Base-by-base conservation (phyloP, 1,140 invertebrate genomes). In the Vanessa atalanta region DNA sequence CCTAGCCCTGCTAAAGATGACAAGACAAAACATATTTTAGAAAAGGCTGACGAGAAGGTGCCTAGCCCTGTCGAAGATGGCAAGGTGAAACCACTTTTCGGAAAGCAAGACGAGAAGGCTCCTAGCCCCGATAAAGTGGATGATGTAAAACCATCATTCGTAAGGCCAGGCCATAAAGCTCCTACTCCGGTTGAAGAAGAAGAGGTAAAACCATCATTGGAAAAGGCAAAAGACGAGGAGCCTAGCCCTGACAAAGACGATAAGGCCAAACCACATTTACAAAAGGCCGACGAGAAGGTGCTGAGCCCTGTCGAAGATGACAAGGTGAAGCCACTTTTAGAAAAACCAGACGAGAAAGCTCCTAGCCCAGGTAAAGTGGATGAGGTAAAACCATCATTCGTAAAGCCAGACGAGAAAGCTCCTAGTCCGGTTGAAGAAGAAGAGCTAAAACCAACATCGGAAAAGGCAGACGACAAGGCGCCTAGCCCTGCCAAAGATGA, bases 281-380 rank as follows among this genome's bases (percentile, higher is more conserved):
- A 78, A 11, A 75, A 47, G 13, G 12, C 23, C 4, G 37, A n/a
- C 2, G 51, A 65, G 15, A 53, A 65, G 16, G 55, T 13, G 9
- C 50, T 15, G 0, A 77, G 75, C 26, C 79, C 71, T 9, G 12
- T 48, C 3, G 65, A 76, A 48, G 74, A 63, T 20, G 13, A n/a
- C 0, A 13, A 65, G n/a, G 15, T 16, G 16, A 53, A 4, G 6
- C 63, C 47, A 20, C 1, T 47, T 13, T 1, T 23, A 23, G 6
- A 3, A 11, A 64, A 64, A 64, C 66, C 4, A 14, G 68, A 50
- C 7, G 23, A 71, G 16, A 64, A 71, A 9, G 31, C 26, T 0
- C 23, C 26, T n/a, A 20, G 0, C 20, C 20, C 20, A 1, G 20
- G 1, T 20, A 20, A 20, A 20, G 20, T 20, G 20, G 20, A 1